Conservation (phyloP, 2,888 invertebrate genomes). For the Aleiodes leptofemur region DNA sequence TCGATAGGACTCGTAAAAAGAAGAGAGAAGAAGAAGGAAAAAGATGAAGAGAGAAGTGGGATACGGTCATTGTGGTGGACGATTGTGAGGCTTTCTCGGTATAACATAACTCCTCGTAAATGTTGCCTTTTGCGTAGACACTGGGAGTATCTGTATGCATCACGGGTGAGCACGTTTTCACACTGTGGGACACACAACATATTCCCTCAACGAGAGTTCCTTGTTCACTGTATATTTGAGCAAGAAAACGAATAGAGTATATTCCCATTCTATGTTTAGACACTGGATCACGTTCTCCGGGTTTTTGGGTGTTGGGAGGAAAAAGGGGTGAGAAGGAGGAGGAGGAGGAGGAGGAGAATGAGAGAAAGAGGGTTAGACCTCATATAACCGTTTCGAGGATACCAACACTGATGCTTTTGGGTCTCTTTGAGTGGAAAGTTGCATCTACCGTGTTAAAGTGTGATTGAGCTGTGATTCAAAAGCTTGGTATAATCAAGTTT, state of each 20-base stretch:
- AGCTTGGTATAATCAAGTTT: conserved; percentile 39
- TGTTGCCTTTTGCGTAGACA: conserved; percentile 26
- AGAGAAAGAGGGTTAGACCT: too few species aligned
- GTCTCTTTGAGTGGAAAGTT: conserved; percentile 41
- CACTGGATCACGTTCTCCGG: conserved; percentile 20
- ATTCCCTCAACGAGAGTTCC: conserved; percentile 23
- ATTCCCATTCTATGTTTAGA: conserved; percentile 19
- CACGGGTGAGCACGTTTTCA: conserved; percentile 23
- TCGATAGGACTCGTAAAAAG: not conserved
- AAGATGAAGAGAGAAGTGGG: not conserved
- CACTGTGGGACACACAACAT: conserved; percentile 1
- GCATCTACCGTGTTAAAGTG: conserved; percentile 21
- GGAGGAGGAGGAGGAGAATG: too few species aligned
- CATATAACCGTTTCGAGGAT: conserved; percentile 13
- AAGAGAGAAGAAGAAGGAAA: not conserved
- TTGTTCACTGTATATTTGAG: conserved; percentile 20
- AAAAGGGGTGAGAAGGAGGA: too few species aligned
- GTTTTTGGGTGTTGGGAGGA: not conserved
- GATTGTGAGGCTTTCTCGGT: conserved; percentile 18
- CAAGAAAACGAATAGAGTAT: conserved; percentile 15
- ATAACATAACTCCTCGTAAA: conserved; percentile 27
- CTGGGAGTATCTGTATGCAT: conserved; percentile 15
- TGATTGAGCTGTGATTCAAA: conserved; percentile 39
- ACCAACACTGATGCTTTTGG: conserved; percentile 27
- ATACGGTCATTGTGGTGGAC: conserved; percentile 25